These are phyloP conservation scores for cattle (Bos taurus) DNA, from an alignment of 2,113 vertebrate genomes.

Conservation along the genomic window ARS-UCD2.0 NC_037331.1:20194001-20194500, in stretches of 20 bases:
- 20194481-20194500: constrained; percentile 1
- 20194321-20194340: background rate
- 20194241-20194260: background rate
- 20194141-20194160: background rate
- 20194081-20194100: background rate
- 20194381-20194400: background rate
- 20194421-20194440: background rate
- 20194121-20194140: background rate
- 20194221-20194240: background rate
- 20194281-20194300: background rate
- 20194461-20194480: background rate
- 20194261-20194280: background rate
- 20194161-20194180: background rate
- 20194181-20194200: background rate
- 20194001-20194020: background rate
- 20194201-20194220: background rate
- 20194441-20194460: background rate
- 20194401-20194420: background rate
- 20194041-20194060: background rate
- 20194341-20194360: background rate
- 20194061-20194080: background rate
- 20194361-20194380: background rate
- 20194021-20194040: background rate
- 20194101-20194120: background rate
- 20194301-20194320: background rate